These are phyloP conservation scores for Tholera decimalis DNA, from an alignment of 2,888 invertebrate genomes.

Conservation along the genomic window DNA sequence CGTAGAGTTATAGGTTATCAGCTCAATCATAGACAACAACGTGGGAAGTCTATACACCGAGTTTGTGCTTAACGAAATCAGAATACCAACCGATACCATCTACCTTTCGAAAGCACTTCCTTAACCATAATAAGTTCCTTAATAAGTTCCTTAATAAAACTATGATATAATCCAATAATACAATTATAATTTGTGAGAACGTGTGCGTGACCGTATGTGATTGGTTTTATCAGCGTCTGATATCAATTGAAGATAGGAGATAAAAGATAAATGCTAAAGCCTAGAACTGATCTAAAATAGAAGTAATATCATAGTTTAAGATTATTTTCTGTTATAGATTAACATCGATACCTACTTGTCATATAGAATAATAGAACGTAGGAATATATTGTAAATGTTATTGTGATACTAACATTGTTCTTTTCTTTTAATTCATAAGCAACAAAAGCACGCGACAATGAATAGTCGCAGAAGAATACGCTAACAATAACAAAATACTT, in stretches of 20 bases:
- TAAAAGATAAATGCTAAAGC: slow-evolving; percentile 26
- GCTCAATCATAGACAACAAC: slow-evolving; percentile 47
- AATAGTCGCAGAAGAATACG: slow-evolving; percentile 23
- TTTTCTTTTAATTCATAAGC: slow-evolving; percentile 29
- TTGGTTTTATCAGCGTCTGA: slow-evolving; percentile 26
- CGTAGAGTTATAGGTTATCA: slow-evolving; percentile 58
- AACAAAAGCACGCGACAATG: slow-evolving; percentile 35
- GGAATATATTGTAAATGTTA: slow-evolving; percentile 40
- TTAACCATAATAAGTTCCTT: slow-evolving; percentile 10
- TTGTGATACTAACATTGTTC: slow-evolving; percentile 35
- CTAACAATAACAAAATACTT: slow-evolving; percentile 47
- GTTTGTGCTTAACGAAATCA: slow-evolving; percentile 23
- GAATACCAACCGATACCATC: slow-evolving; percentile 37
- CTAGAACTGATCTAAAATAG: slow-evolving; percentile 19
- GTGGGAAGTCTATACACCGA: slow-evolving; percentile 34
- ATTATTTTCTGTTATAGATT: neutral
- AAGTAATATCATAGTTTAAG: slow-evolving; percentile 29
- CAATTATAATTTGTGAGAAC: slow-evolving; percentile 1
- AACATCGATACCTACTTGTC: slow-evolving; percentile 12
- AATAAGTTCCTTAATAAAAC: neutral
- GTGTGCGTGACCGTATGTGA: slow-evolving; percentile 30
- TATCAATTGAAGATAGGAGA: slow-evolving; percentile 41
- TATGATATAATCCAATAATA: slow-evolving; percentile 32
- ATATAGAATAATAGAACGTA: neutral
- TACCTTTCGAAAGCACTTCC: slow-evolving; percentile 33